Percentiles rank a stretch among this genome's conserved stretches.
Conservation (phyloP, 1,140 invertebrate species). For the Antheraea mylitta region DNA sequence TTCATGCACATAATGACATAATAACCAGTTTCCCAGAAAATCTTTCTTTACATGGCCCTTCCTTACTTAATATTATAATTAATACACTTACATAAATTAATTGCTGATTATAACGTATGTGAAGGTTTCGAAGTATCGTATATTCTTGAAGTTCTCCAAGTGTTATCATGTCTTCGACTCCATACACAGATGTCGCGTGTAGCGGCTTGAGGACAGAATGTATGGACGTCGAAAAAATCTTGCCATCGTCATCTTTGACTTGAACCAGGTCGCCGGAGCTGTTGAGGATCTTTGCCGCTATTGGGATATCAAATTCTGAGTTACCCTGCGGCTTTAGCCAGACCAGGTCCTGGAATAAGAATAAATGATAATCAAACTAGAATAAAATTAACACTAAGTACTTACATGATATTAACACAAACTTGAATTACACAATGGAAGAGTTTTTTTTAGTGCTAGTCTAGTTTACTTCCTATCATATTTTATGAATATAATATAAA, state of each 20-base stretch:
- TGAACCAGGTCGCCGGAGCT: constrained; percentile 88
- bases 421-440: no score
- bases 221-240: constrained; percentile 79
- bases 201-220: constrained; percentile 87
- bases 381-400: no score
- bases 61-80: no score
- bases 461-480: no score
- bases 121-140: constrained; percentile 94
- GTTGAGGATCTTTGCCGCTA: constrained; percentile 89
- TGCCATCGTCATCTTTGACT: constrained; percentile 89
- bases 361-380: background rate
- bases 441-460: no score
- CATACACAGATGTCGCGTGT: constrained; percentile 90
- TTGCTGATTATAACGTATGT: constrained; percentile 92
- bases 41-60: no score
- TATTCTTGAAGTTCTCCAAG: constrained; percentile 95
- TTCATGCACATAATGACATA: no score
- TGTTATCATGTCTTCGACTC: constrained; percentile 97
- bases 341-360: constrained; percentile 83
- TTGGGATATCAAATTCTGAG: constrained; percentile 90
- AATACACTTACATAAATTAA: constrained; percentile 90
- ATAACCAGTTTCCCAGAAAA: no score
- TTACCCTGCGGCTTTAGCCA: constrained; percentile 89
- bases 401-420: no score
- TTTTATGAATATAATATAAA: no score